These are phyloP conservation scores for Griposia aprilina DNA, from an alignment of 2,888 invertebrate genomes.

Conservation along the genomic window DNA sequence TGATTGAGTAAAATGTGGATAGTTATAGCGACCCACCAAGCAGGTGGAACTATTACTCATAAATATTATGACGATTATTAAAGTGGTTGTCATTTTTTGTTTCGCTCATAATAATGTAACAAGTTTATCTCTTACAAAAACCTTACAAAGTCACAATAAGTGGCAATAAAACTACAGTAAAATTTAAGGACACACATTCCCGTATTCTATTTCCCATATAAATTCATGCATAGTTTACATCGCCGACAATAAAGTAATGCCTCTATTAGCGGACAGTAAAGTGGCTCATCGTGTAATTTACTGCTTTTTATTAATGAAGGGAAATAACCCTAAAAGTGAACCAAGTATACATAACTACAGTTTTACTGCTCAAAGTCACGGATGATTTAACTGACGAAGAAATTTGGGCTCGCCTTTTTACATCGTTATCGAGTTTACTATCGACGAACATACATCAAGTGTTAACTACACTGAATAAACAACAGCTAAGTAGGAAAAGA, in stretches of 20 bases:
- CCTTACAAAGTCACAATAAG: slow-evolving; percentile 36
- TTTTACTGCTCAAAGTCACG: slow-evolving; percentile 82
- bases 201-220: slow-evolving; percentile 36
- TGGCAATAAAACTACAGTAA: slow-evolving; percentile 48
- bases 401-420: slow-evolving; percentile 66
- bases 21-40: background rate
- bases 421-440: slow-evolving; percentile 67
- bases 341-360: slow-evolving; percentile 76
- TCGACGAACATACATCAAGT: slow-evolving; percentile 63
- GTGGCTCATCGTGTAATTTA: slow-evolving; percentile 72
- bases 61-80: slow-evolving; percentile 13
- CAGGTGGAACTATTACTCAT: slow-evolving; percentile 13
- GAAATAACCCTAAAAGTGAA: slow-evolving; percentile 77
- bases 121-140: slow-evolving; percentile 8
- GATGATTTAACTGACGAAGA: slow-evolving; percentile 82
- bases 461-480: slow-evolving; percentile 40
- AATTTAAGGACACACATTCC: slow-evolving; percentile 43
- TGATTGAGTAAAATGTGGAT: background rate
- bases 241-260: slow-evolving; percentile 54
- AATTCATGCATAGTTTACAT: slow-evolving; percentile 33
- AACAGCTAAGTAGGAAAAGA: slow-evolving; percentile 40
- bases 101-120: slow-evolving; percentile 16
- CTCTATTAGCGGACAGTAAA: slow-evolving; percentile 70
- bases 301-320: slow-evolving; percentile 76
- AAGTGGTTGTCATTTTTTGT: slow-evolving; percentile 14